Evolutionary conservation across 2,888 invertebrate species (phyloP), one percentile per base, ranked within the genome.

Genomic region (Drosophila algonquin): DNA sequence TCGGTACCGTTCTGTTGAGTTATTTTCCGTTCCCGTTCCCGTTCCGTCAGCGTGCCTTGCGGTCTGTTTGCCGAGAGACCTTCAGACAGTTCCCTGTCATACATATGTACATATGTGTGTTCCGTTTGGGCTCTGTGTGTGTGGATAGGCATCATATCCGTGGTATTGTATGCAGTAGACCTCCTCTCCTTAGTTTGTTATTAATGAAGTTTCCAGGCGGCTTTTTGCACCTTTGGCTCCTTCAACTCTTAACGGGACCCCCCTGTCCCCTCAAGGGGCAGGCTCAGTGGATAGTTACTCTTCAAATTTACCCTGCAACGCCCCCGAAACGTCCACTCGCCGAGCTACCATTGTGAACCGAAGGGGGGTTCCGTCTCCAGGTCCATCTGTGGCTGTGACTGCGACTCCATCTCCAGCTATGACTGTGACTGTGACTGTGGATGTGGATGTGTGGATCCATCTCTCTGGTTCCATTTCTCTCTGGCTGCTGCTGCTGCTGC

Each of bases 161-260:
- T 76, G 72, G 63, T 71, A 81, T 79, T 63, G 65, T 46, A 73
- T 24, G 24, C 24, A 0, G 24, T 4, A 5, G 72, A 40, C 68
- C 63, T 75, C 77, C 40, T 7, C 40, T 40, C 77, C 75, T 87
- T 81, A 86, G 80, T 87, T 80, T 81, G 77, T 77, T 89, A 84
- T 88, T 82, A 88, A 88, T 88, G 84, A 81, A 87, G 86, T 82
- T 77, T 80, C 70, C 67, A 59, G 71, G 63, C 68, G 71, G 59
- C 76, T 61, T 72, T 77, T 77, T 71, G 73, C 79, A 79, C 76
- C 72, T 77, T 77, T 58, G 59, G 57, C 50, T 56, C 68, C 54
- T 57, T 65, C 50, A 35, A 45, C 73, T 27, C 51, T 55, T n/a
- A 40, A 40, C 40, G 40, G 40, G 54, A 9, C 21, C 4, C 57